Evolutionary conservation across 2,113 vertebrate genomes (phyloP).

Genomic region (Scytalopus superciliaris): DNA sequence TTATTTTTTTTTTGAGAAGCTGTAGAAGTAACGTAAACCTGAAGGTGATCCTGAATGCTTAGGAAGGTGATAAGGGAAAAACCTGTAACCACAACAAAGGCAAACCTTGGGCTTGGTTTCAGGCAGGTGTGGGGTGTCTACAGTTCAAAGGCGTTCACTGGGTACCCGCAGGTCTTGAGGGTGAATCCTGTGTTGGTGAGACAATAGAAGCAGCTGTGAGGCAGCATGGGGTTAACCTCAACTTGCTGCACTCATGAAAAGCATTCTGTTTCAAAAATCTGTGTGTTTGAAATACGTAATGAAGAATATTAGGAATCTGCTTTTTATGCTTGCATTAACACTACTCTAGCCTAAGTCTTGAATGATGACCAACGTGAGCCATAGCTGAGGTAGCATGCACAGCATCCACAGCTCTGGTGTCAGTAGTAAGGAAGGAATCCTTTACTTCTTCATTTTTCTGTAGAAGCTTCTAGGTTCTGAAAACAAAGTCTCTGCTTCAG

Average conservation of each 20-base stretch:
- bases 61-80: background rate
- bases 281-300: background rate
- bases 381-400: fast-evolving
- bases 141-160: background rate
- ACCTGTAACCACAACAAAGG: background rate
- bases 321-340: background rate
- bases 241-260: background rate
- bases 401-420: background rate
- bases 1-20: background rate
- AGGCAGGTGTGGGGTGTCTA: background rate
- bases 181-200: background rate
- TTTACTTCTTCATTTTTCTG: background rate
- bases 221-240: background rate
- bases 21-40: background rate
- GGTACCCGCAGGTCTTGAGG: background rate
- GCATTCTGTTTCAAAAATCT: background rate
- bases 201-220: background rate
- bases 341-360: background rate
- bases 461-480: background rate
- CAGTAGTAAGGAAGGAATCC: background rate
- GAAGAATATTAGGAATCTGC: background rate
- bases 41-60: background rate
- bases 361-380: background rate
- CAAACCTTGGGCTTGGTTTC: background rate
- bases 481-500: background rate